A percentile compares a stretch with the other conserved stretches of the same genome.
These are phyloP conservation scores for Trichopoda pennipes DNA, from an alignment of 2,888 invertebrate species.

Conservation along the genomic window DNA sequence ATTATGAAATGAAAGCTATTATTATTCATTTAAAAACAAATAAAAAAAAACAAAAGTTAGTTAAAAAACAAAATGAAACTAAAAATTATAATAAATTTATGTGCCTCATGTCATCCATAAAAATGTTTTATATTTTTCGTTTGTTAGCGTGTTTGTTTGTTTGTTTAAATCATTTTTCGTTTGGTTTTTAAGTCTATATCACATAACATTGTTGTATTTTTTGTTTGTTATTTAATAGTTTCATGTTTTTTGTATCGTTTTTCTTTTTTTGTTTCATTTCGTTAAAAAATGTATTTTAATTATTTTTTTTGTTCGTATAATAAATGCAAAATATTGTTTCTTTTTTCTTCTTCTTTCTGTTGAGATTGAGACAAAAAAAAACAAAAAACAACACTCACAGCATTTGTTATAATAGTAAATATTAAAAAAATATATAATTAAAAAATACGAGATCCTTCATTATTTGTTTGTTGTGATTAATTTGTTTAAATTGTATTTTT, in stretches of 20 bases:
- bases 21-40: slow-evolving; percentile 48
- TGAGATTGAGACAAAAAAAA: slow-evolving; percentile 49
- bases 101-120: slow-evolving; percentile 80
- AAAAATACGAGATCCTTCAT: slow-evolving; percentile 69
- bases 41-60: slow-evolving; percentile 28
- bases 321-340: slow-evolving; percentile 70
- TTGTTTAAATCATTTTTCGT: slow-evolving; percentile 48
- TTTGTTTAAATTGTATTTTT: slow-evolving; percentile 43
- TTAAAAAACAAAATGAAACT: slow-evolving; percentile 26
- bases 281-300: slow-evolving; percentile 38
- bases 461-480: slow-evolving; percentile 67
- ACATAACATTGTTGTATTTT: slow-evolving; percentile 76
- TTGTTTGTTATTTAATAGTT: slow-evolving; percentile 71
- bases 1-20: slow-evolving; percentile 41
- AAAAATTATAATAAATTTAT: slow-evolving; percentile 70
- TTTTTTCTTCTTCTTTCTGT: slow-evolving; percentile 17
- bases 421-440: slow-evolving; percentile 65
- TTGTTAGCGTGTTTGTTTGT: slow-evolving; percentile 17
- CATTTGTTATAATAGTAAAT: slow-evolving; percentile 67
- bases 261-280: slow-evolving; percentile 43
- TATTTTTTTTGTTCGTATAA: slow-evolving; percentile 58
- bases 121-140: slow-evolving; percentile 67
- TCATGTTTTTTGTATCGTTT: slow-evolving; percentile 55
- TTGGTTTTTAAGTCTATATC: slow-evolving; percentile 76
- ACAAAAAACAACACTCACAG: slow-evolving; percentile 69